Evolutionary conservation across 2,797 vertebrate species (phyloP).

Genomic region (Amblyopsis hoosieri): DNA sequence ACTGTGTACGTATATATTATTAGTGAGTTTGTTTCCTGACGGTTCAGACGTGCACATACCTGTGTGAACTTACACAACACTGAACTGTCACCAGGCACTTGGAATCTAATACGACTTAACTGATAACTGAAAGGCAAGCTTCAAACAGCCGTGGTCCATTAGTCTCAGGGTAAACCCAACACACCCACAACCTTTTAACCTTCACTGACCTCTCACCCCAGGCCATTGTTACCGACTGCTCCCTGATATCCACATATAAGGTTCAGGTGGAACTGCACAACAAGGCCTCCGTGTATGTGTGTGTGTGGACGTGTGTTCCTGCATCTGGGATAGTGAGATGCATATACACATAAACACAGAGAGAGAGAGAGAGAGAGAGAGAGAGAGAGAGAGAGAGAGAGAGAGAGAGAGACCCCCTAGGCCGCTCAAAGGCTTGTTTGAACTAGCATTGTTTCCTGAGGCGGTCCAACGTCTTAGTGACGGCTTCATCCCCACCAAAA

Average conservation of each 20-base stretch:
- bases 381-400: conserved; percentile 31
- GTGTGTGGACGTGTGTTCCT: conserved; percentile 12
- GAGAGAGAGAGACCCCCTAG: conserved; percentile 42
- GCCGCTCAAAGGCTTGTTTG: conserved; percentile 69
- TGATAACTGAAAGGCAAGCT: conserved; percentile 27
- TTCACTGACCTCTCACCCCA: conserved; percentile 28
- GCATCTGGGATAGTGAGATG: conserved; percentile 33
- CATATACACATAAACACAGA: conserved; percentile 17
- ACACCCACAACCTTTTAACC: conserved; percentile 42
- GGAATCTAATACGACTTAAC: conserved; percentile 37
- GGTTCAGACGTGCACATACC: not conserved
- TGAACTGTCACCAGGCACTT: conserved; percentile 28
- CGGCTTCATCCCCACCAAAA: conserved; percentile 59
- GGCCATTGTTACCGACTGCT: conserved; percentile 34
- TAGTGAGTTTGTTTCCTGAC: not conserved
- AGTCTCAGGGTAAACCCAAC: conserved; percentile 52
- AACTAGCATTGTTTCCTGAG: conserved; percentile 69
- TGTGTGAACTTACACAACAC: conserved; percentile 22
- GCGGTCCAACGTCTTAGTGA: conserved; percentile 65
- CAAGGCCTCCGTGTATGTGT: conserved; percentile 13
- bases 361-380: conserved; percentile 31
- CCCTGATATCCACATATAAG: not conserved
- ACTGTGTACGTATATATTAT: not conserved
- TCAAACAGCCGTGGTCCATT: conserved; percentile 55
- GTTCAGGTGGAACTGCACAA: no score